Base-by-base conservation (phyloP, 2,888 invertebrate genomes). In the Metalampra italica region DNA sequence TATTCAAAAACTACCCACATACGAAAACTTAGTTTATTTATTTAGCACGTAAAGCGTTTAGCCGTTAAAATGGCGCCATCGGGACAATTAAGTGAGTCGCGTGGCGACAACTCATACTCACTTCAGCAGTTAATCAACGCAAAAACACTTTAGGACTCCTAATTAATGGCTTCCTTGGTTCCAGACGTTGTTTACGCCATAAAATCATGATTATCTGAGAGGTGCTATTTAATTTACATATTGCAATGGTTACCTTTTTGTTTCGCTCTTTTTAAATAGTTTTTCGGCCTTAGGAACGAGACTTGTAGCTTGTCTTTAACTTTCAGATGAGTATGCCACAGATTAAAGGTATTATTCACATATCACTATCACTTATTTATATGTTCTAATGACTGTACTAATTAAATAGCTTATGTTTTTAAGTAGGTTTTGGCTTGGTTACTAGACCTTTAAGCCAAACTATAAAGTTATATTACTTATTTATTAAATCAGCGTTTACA, bases 41-140 rank as follows among this genome's bases (percentile, higher is more conserved):
- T 22, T 2, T 34, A 2, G 34, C 41, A 29, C 41, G 22, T 29
- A 29, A 41, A 41, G 11, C 41, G 11, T 22, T 41, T 41, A 41
- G 41, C 43, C 9, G 34, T 43, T 43, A 34, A 15, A n/a, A 22
- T 22, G 22, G 22, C 49, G 49, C 45, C 49, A 29, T n/a, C 11
- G 45, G 8, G 34, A 45, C 45, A 49, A 49, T 45, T 45, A 49
- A 49, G 40, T 41, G 15, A 29, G 44, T 34, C 45, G 41, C 36
- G 11, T 36, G 36, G 43, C 14, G 30, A 36, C 42, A 11, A 47
- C 47, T 43, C 50, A 40, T 46, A 46, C 46, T 39, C 50, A 43
- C 46, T 46, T 36, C 34, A 49, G 42, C 46, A 32, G 45, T 46
- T 46, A 43, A 46, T 46, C 30, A 43, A 39, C 15, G n/a, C 50